Percentiles rank a stretch among this genome's conserved stretches.
Evolutionary conservation across 2,888 invertebrate genomes (phyloP).

Genomic region (Ceriagrion tenellum): DNA sequence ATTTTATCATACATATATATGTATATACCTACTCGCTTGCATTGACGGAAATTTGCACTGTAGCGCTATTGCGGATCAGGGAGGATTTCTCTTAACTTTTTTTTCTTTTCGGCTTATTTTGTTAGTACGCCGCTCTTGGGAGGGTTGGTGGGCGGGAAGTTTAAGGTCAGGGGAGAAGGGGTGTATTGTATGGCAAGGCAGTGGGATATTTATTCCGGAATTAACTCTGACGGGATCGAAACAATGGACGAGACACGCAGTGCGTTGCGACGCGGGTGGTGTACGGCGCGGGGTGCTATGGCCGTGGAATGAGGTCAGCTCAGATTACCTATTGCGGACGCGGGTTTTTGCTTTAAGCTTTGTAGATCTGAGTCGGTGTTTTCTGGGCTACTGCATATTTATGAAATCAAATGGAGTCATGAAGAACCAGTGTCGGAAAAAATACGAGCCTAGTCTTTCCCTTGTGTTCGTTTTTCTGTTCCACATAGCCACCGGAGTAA

Average conservation of each 20-base stretch:
- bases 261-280: not conserved
- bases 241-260: not conserved
- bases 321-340: not conserved
- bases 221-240: not conserved
- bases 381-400: not conserved
- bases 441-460: not conserved
- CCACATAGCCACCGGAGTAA: not conserved
- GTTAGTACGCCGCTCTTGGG: too few species aligned
- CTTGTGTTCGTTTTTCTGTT: not conserved
- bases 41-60: constrained; percentile 57
- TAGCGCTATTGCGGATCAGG: not conserved
- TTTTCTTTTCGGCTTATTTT: not conserved
- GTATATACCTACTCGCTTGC: not conserved
- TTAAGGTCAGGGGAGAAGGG: not conserved
- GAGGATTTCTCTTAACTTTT: not conserved
- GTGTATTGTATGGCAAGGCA: too few species aligned
- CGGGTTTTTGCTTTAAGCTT: not conserved
- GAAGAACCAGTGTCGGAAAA: not conserved
- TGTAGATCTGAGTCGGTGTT: not conserved
- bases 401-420: not conserved
- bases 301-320: not conserved
- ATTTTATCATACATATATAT: too few species aligned
- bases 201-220: not conserved
- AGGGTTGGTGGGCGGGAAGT: too few species aligned
- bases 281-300: not conserved